Base-by-base conservation (phyloP, 2,797 vertebrate species). In the Arnoldichthys spilopterus region DNA sequence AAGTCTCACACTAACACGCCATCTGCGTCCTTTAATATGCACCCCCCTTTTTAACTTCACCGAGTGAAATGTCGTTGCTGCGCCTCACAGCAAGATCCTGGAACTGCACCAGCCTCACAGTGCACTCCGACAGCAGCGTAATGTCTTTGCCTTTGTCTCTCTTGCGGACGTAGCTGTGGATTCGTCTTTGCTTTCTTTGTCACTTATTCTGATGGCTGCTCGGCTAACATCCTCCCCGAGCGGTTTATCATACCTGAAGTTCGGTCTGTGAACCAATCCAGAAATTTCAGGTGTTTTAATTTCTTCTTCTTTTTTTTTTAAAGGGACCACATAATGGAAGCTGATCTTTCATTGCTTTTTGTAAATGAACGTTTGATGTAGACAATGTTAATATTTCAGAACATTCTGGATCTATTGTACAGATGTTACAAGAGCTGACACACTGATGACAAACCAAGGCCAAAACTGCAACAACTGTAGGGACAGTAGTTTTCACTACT, bases 81-180 rank as follows among this genome's bases (percentile, higher is more conserved):
- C 40, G 61, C 70, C 69, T 72, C 64, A 51, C 59, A 73, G 18
- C 47, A 5, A 49, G 64, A 71, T 71, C 51, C 72, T 82, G 83
- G 72, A 37, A 32, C 15, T 54, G 53, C 59, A 68, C 72, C 81
- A 85, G 59, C 24, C 3, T 72, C 74, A 24, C 74, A 37, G 24
- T 22, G 40, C 59, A 47, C 45, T 56, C 56, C 24, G 24, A 61
- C 54, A 61, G 62, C 30, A 63, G 32, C 72, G 64, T 64, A 70
- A 53, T 49, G 70, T 18, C 40, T 67, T 64, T 62, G 40, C 32
- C 71, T 80, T 75, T 85, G 85, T 77, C 67, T 67, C 67, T 67
- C 83, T 62, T 82, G 32, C 20, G 66, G 76, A 26, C 11, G 47
- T 70, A 45, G 67, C 78, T 81, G 84, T 63, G 56, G 6, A 59